Evolutionary conservation across 2,888 invertebrate genomes (phyloP).

Genomic region (Stegana nigrithorax): DNA sequence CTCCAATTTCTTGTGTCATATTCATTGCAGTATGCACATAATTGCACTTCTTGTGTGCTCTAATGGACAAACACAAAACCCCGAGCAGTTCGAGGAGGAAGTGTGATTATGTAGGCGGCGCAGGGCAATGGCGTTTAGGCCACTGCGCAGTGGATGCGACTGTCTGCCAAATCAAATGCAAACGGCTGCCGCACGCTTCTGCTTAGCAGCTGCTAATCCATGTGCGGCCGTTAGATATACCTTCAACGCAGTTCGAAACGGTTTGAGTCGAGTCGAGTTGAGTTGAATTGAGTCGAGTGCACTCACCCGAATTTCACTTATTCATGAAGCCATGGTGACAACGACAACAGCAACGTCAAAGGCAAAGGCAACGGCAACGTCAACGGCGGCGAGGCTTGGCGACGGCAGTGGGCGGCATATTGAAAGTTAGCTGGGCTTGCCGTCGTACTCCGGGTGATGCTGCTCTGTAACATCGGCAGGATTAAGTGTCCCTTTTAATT

Average conservation of each 20-base stretch:
- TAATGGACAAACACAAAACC: conserved; percentile 40
- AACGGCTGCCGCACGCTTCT: conserved; percentile 25
- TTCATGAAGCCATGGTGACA: background rate
- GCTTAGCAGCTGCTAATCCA: conserved; percentile 10
- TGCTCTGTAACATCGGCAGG: conserved; percentile 50
- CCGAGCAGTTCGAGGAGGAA: too few species aligned
- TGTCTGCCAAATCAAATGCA: conserved; percentile 49
- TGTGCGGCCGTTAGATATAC: background rate
- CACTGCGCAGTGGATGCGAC: background rate
- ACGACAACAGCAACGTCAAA: too few species aligned
- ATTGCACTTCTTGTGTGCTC: conserved; percentile 54
- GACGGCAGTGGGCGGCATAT: too few species aligned
- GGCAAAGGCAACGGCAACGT: too few species aligned
- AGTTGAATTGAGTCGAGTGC: conserved; percentile 5
- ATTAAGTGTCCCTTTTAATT: conserved; percentile 59
- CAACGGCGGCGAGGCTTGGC: too few species aligned
- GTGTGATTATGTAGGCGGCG: background rate
- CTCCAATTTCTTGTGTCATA: conserved; percentile 52
- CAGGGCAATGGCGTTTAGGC: background rate
- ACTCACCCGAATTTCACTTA: conserved; percentile 46
- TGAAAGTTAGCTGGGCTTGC: too few species aligned
- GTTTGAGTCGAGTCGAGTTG: background rate
- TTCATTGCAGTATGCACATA: conserved; percentile 51
- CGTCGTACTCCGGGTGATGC: too few species aligned
- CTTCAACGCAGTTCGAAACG: background rate